Base-by-base conservation (phyloP, 1,140 invertebrate species). In the Aculops lycopersici region DNA sequence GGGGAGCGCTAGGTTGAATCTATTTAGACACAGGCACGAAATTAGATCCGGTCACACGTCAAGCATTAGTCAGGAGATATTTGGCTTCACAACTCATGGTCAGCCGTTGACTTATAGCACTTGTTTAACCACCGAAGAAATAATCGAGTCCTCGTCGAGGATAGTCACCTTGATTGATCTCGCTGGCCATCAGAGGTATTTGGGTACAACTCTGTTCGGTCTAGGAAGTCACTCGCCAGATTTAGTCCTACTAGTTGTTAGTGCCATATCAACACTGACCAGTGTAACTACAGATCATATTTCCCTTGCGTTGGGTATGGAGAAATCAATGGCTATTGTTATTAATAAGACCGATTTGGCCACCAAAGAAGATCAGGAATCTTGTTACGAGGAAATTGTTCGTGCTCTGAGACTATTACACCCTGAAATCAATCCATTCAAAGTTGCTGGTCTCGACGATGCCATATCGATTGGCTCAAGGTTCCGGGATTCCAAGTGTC, bases 11-110 rank as follows among this genome's bases (percentile, higher is more conserved):
- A 65, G 90, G 24, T 58, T 95, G 0, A 95, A 94, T 58, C 74
- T 94, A 65, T 83, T 95, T 54, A 60, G 86, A 12, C 86, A 95
- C 55, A 61, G 86, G 45, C 90, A 97, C 58, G 90, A 97, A 58
- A 79, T 95, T 47, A 77, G 80, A 56, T 76, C 78, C 21, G 90
- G 90, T 8, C 65, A 83, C 45, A 97, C 90, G 0, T 88, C 80
- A 1, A 88, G 81, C 13, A 84, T 95, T 38, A 84, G 78, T 44
- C 78, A 90, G 53, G 86, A 95, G 60, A 81, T 92, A 44, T 66
- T 97, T 15, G 88, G 86, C 3, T 95, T 95, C 55, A 75, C 83
- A 58, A 49, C 51, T 31, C 36, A 62, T 62, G 72, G 73, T 1
- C 63, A 68, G 47, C 63, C 76, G 19, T 66, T 84, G 1, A 88